Base-by-base conservation (phyloP, 2,797 vertebrate genomes). In the Pangasius macronema region DNA sequence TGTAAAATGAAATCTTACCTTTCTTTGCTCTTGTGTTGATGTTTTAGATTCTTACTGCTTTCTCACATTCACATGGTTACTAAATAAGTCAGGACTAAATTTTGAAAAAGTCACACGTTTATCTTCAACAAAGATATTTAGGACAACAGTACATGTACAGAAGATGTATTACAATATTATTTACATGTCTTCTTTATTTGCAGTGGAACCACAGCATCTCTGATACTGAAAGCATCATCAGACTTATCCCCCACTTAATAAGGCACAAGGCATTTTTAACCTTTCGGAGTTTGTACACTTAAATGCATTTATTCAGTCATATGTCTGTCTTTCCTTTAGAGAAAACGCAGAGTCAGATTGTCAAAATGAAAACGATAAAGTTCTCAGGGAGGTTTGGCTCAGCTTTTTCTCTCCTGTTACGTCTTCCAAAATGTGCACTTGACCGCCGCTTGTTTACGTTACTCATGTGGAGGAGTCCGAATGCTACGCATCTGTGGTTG, bases 161-260 rank as follows among this genome's bases (percentile, higher is more conserved):
- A 85, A 90, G 90, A 94, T 90, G 92, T 89, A 94, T 94, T 95
- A 95, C 94, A 95, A 90, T 87, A 92, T 92, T 95, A 96, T 96
- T 95, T 96, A 96, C 94, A 96, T 84, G 49, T 84, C 59, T 83
- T 86, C 88, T 92, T 90, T 87, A 82, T 92, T 91, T 72, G 89
- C 80, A 90, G 86, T 87, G 81, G 83, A 88, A 85, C 55, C 86
- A 88, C 82, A 85, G 77, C 81, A 87, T 83, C 85, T 85, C 86
- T 82, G 42, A 86, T 30, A 86, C 87, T 89, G 14, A 77, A 84
- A 89, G 18, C 53, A 86, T 85, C 89, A 83, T 84, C 46, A 88
- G 90, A 85, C 2, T 80, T 18, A 39, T 53, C 22, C 53, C 22
- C 36, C 30, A 53, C 27, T 65, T 67, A 63, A 49, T 51, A 42